Evolutionary conservation across 1,140 invertebrate species (phyloP).

Genomic region (Drosophila ohnishii): DNA sequence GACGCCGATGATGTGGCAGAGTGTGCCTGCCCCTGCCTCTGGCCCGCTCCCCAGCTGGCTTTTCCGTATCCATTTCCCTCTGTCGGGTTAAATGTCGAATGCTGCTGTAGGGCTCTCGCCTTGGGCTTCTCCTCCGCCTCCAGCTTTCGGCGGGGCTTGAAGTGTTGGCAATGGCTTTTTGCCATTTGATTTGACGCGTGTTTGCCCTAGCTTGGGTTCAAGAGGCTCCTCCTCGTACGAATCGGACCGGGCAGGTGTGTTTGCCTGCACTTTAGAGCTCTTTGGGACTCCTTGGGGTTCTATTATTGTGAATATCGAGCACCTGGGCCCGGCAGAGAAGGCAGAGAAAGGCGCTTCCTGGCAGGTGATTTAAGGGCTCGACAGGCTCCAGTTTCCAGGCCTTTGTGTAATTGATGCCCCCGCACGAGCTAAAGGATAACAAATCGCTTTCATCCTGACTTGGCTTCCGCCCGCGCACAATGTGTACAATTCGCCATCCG

Average conservation of each 20-base stretch:
- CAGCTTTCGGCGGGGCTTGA: constrained; percentile 11
- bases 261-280: constrained; percentile 71
- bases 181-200: constrained; percentile 64
- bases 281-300: constrained; percentile 65
- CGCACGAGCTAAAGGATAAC: constrained; percentile 59
- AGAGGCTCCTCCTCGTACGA: not conserved
- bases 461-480: constrained; percentile 32
- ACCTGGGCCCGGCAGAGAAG: constrained; percentile 10
- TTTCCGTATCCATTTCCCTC: constrained; percentile 35
- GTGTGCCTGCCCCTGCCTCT: constrained; percentile 6
- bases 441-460: constrained; percentile 70
- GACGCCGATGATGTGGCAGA: constrained; percentile 52
- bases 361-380: constrained; percentile 60
- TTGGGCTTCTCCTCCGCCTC: not conserved
- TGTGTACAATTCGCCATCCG: constrained; percentile 25
- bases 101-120: constrained; percentile 10
- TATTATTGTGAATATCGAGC: constrained; percentile 75
- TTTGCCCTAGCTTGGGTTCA: constrained; percentile 23
- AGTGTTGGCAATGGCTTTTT: constrained; percentile 54
- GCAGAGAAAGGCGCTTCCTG: constrained; percentile 32
- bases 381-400: constrained; percentile 50
- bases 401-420: constrained; percentile 67
- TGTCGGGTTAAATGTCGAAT: constrained; percentile 52
- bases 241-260: constrained; percentile 25
- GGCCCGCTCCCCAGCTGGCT: not conserved